Evolutionary conservation across 64 coral and sea anemone genomes (phyloP).

Genomic region (Trachythela sp.): DNA sequence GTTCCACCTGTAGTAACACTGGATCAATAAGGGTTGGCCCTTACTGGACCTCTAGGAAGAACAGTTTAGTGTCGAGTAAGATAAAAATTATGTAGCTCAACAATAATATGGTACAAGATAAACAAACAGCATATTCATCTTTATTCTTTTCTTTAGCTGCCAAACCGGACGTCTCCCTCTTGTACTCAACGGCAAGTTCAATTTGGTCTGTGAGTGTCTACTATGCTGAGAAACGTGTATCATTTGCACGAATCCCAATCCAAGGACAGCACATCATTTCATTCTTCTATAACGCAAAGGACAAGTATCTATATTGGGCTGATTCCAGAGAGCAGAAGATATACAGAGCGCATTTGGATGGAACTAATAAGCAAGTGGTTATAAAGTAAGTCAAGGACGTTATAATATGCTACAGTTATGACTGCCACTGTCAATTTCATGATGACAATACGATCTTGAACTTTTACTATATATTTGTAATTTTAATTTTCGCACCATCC

Average conservation of each 20-base stretch:
- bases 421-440: not conserved
- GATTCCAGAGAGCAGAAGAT: not conserved
- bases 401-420: not conserved
- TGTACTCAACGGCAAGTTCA: not conserved
- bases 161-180: not conserved
- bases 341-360: not conserved
- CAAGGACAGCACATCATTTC: not conserved
- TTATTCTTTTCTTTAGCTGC: not conserved
- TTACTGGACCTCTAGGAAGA: no score
- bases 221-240: not conserved
- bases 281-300: constrained; percentile 6
- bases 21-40: no score
- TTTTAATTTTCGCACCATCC: not conserved
- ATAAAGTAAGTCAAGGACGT: not conserved
- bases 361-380: not conserved
- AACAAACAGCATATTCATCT: no score
- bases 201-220: constrained; percentile 8
- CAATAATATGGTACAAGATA: no score
- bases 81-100: no score
- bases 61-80: no score
- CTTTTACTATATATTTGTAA: not conserved
- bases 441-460: not conserved
- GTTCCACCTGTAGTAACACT: no score
- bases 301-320: not conserved
- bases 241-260: not conserved